These are phyloP conservation scores for Bombus ignitus DNA, from an alignment of 1,140 invertebrate species.

Conservation along the genomic window DNA sequence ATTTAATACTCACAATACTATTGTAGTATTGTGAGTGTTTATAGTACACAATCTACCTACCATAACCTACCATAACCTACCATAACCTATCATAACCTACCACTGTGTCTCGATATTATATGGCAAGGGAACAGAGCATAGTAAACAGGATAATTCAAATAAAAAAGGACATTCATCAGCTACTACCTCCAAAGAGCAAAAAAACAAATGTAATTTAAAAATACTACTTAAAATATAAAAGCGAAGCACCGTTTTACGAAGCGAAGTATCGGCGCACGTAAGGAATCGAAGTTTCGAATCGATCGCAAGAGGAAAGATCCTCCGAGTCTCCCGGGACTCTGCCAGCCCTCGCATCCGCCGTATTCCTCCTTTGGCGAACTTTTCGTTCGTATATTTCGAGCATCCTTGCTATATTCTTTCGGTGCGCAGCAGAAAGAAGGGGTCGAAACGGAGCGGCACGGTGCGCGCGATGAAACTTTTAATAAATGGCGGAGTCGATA, in stretches of 20 bases:
- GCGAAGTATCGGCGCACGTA: too few relatives aligned
- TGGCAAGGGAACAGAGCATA: too few relatives aligned
- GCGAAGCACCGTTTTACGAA: neutral
- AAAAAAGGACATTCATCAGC: too few relatives aligned
- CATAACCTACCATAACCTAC: too few relatives aligned
- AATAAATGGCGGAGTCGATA: constrained; percentile 84
- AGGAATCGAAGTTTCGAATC: constrained; percentile 10
- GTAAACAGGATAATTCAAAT: neutral
- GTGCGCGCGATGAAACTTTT: constrained; percentile 82
- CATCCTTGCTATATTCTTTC: constrained; percentile 68
- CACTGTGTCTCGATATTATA: too few relatives aligned
- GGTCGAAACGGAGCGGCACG: constrained; percentile 51
- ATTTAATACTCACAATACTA: too few relatives aligned
- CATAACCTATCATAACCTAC: too few relatives aligned
- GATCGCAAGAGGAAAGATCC: constrained; percentile 45
- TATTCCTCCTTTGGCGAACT: constrained; percentile 56
- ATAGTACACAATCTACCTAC: too few relatives aligned
- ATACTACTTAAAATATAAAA: neutral
- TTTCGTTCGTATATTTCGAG: constrained; percentile 73
- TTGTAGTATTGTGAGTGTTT: too few relatives aligned
- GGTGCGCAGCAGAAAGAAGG: constrained; percentile 50
- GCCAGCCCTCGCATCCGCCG: constrained; percentile 16
- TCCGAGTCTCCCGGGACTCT: neutral
- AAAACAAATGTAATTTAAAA: neutral
- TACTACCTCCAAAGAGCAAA: rapidly evolving